Percentiles rank a stretch among this genome's conserved stretches.
Conservation (phyloP, 2,888 invertebrate genomes). For the Dendrolimus houi region DNA sequence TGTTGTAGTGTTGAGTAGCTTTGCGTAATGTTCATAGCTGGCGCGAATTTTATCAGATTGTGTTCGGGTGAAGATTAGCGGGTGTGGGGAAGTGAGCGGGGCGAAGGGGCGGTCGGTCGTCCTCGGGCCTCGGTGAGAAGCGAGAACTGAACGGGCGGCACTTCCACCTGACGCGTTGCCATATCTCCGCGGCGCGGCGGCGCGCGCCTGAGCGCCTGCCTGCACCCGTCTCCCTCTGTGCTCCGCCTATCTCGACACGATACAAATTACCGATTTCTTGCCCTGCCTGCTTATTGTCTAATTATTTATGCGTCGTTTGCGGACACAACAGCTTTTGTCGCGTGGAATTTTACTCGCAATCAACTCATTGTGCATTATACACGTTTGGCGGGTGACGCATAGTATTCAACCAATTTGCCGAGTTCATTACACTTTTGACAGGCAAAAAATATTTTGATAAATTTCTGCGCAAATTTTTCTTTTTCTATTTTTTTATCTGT, state of each 20-base stretch:
- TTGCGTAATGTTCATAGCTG: constrained; percentile 74
- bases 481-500: constrained; percentile 2
- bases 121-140: constrained; percentile 38
- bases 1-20: constrained; percentile 64
- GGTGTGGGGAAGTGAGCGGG: constrained; percentile 42
- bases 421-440: constrained; percentile 58
- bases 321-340: constrained; percentile 54
- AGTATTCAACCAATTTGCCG: constrained; percentile 50
- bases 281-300: constrained; percentile 72
- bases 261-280: constrained; percentile 74
- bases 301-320: constrained; percentile 70
- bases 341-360: constrained; percentile 51
- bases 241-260: constrained; percentile 67
- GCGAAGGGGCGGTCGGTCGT: constrained; percentile 50
- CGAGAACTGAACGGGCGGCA: constrained; percentile 59
- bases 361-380: constrained; percentile 11
- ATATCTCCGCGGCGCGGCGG: constrained; percentile 62
- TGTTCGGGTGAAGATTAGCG: constrained; percentile 70
- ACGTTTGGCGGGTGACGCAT: constrained; percentile 54
- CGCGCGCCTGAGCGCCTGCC: constrained; percentile 62
- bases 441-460: constrained; percentile 5
- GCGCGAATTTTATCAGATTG: constrained; percentile 76
- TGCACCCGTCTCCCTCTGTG: constrained; percentile 60
- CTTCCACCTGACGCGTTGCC: constrained; percentile 75
- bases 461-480: constrained; percentile 8